Conservation (phyloP, 92 coral and sea anemone species). For the Paramuricea clavata region DNA sequence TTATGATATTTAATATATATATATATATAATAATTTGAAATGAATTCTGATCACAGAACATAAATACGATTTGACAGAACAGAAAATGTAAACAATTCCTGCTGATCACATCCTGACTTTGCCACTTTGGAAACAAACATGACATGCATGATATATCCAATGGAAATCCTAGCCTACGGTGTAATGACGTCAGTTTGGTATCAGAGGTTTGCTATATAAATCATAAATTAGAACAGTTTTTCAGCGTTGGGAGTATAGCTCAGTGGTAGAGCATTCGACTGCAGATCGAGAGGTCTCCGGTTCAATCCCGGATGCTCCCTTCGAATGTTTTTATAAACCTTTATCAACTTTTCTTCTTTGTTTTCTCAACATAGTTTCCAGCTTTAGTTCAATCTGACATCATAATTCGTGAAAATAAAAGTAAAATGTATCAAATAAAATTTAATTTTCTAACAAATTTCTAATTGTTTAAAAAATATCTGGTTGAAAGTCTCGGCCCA, state of each 20-base stretch:
- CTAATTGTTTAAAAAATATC: neutral
- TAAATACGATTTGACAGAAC: neutral
- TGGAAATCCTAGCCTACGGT: too few species aligned
- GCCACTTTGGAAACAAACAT: too few species aligned
- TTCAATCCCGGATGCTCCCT: slow-evolving; percentile 72
- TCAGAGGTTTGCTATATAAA: neutral
- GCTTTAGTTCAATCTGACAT: neutral
- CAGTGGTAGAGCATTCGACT: slow-evolving; percentile 93
- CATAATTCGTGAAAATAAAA: neutral
- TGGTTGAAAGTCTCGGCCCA: neutral
- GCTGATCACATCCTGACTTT: too few species aligned
- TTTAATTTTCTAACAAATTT: neutral
- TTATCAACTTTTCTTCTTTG: neutral
- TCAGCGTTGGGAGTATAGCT: slow-evolving; percentile 81
- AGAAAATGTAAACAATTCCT: too few species aligned
- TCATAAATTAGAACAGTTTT: neutral
- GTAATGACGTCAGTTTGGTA: too few species aligned
- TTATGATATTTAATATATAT: neutral
- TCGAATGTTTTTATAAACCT: neutral
- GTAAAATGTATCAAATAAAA: neutral
- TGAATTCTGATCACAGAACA: neutral
- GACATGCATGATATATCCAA: too few species aligned
- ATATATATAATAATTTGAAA: neutral
- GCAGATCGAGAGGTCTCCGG: slow-evolving; percentile 74
- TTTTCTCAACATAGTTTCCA: neutral